phyloP scores from a whole-genome alignment of 2,113 vertebrate genomes.

The Hypocryptadius cinnamomeus region DNA sequence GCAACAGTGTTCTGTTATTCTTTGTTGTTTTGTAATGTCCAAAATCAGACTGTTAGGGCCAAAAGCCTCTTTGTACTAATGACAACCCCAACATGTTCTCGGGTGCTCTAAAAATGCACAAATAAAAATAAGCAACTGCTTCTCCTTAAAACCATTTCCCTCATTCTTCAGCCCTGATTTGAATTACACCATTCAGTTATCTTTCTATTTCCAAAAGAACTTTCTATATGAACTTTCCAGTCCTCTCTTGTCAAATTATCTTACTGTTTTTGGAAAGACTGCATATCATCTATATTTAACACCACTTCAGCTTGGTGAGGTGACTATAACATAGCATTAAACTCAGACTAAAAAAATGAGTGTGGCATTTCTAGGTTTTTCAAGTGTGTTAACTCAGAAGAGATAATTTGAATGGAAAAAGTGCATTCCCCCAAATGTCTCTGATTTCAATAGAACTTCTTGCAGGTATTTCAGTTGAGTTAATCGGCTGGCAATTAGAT shows the following conservation, averaged over 20 bases:
- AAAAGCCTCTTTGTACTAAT: not conserved
- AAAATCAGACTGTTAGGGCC: not conserved
- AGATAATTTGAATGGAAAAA: conserved; percentile 37
- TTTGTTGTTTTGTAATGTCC: not conserved
- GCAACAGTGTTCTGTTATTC: not conserved
- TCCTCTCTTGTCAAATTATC: conserved; percentile 37
- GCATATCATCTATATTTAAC: conserved; percentile 54
- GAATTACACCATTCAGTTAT: not conserved
- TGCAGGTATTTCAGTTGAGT: not conserved
- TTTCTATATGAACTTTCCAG: conserved; percentile 31
- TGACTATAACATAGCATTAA: conserved; percentile 50
- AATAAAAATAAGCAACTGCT: not conserved
- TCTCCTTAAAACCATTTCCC: not conserved
- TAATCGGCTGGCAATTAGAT: not conserved
- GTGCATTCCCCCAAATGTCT: not conserved
- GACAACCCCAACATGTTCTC: not conserved
- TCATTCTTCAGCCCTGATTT: not conserved
- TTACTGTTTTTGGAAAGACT: conserved; percentile 39
- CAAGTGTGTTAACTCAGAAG: conserved; percentile 6
- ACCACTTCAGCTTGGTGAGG: conserved; percentile 34
- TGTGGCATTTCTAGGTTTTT: conserved; percentile 53
- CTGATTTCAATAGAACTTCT: not conserved
- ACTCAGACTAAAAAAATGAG: conserved; percentile 37
- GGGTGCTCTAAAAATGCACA: not conserved
- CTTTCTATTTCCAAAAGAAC: not conserved